These are phyloP conservation scores for Hymenopus coronatus DNA, from an alignment of 2,888 invertebrate species.

Conservation along the genomic window DNA sequence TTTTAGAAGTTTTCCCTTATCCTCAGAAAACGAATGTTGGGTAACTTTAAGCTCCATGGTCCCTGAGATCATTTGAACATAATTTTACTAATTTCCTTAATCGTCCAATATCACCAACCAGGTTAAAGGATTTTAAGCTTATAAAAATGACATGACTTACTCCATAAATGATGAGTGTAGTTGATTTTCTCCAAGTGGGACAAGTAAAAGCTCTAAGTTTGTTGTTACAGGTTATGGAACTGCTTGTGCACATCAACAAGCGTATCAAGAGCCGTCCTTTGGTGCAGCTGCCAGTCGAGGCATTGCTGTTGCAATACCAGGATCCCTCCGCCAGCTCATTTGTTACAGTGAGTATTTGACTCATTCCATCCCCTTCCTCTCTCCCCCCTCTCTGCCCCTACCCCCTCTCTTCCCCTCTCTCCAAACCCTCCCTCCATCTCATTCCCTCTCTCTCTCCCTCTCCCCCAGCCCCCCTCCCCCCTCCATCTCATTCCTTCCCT, in stretches of 20 bases:
- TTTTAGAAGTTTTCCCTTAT: no score
- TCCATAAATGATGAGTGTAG: background rate
- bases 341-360: conserved; percentile 58
- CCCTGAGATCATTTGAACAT: no score
- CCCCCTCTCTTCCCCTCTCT: background rate
- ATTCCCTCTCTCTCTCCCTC: background rate
- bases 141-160: no score
- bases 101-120: no score
- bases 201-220: conserved; percentile 4
- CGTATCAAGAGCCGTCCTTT: conserved; percentile 78
- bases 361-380: no score
- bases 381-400: no score
- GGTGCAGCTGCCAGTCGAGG: conserved; percentile 83
- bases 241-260: conserved; percentile 88
- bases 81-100: no score
- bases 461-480: background rate
- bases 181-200: background rate
- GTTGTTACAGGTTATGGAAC: conserved; percentile 76
- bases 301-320: conserved; percentile 75
- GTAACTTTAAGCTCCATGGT: no score
- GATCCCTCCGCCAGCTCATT: conserved; percentile 74
- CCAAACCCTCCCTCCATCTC: background rate
- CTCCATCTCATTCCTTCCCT: no score
- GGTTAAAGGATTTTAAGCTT: no score
- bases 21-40: no score